These are phyloP conservation scores for Eurois occulta DNA, from an alignment of 2,888 invertebrate genomes.

Conservation along the genomic window DNA sequence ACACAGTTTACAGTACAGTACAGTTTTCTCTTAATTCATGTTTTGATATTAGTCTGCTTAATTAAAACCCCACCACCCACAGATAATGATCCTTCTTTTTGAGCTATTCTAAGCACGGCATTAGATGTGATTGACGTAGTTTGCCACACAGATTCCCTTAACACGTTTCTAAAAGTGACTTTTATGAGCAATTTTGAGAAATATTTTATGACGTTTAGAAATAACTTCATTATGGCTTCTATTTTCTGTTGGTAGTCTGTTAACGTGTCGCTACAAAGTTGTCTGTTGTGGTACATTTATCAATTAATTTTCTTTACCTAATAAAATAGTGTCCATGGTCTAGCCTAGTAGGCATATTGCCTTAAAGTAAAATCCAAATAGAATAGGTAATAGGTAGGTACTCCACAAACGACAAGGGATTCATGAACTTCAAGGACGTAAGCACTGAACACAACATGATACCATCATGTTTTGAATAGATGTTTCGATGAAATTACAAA, in stretches of 20 bases:
- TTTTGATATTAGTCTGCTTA: neutral
- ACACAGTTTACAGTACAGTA: neutral
- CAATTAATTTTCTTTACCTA: neutral
- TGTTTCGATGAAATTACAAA: neutral
- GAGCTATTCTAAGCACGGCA: slow-evolving; percentile 45
- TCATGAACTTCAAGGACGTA: neutral
- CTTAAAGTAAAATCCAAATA: neutral
- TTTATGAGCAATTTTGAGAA: slow-evolving; percentile 72
- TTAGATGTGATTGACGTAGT: slow-evolving; percentile 72
- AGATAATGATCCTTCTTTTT: slow-evolving; percentile 48
- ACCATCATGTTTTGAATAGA: neutral
- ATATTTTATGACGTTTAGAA: slow-evolving; percentile 72
- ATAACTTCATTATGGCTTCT: slow-evolving; percentile 67
- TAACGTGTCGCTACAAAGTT: slow-evolving; percentile 30
- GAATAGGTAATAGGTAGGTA: neutral
- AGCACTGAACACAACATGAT: neutral
- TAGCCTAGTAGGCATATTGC: neutral
- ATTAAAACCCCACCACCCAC: slow-evolving; percentile 4
- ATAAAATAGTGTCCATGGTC: neutral
- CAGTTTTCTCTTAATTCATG: neutral
- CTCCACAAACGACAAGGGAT: neutral
- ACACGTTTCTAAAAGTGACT: slow-evolving; percentile 71
- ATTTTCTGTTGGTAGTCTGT: slow-evolving; percentile 48
- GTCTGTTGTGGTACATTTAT: slow-evolving; percentile 1
- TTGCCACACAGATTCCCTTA: slow-evolving; percentile 72